Conservation (phyloP, 2,888 invertebrate genomes). For the Leptogaster cylindrica region DNA sequence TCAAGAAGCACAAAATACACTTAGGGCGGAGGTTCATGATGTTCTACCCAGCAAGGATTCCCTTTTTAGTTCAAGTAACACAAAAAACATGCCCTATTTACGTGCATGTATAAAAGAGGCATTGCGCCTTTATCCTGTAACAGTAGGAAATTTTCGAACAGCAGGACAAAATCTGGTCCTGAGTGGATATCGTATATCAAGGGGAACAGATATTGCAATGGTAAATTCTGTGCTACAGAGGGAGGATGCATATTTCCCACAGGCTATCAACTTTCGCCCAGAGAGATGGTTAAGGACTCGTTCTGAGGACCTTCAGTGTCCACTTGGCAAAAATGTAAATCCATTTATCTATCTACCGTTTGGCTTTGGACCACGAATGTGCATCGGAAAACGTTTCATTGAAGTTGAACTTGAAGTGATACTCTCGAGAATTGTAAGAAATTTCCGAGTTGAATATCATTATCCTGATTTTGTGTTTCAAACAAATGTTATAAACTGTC, state of each 20-base stretch:
- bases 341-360: slow-evolving; percentile 66
- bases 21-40: slow-evolving; percentile 66
- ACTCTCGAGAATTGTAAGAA: slow-evolving; percentile 57
- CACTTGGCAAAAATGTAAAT: slow-evolving; percentile 45
- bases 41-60: slow-evolving; percentile 61
- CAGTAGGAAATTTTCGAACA: slow-evolving; percentile 66
- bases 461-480: slow-evolving; percentile 48
- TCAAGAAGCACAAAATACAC: slow-evolving; percentile 68
- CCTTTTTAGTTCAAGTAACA: slow-evolving; percentile 60
- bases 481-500: slow-evolving; percentile 4
- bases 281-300: slow-evolving; percentile 72
- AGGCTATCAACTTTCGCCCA: slow-evolving; percentile 70
- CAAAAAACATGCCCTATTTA: slow-evolving; percentile 67
- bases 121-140: slow-evolving; percentile 69
- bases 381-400: slow-evolving; percentile 73
- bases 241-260: slow-evolving; percentile 69
- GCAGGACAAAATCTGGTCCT: slow-evolving; percentile 67
- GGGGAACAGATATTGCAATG: slow-evolving; percentile 73
- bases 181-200: slow-evolving; percentile 69
- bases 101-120: slow-evolving; percentile 78
- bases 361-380: slow-evolving; percentile 72
- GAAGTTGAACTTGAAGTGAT: slow-evolving; percentile 68
- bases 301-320: slow-evolving; percentile 41
- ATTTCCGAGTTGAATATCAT: slow-evolving; percentile 55
- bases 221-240: slow-evolving; percentile 72